These are phyloP conservation scores for Lasioglossum baleicum DNA, from an alignment of 1,140 invertebrate genomes.

Conservation along the genomic window DNA sequence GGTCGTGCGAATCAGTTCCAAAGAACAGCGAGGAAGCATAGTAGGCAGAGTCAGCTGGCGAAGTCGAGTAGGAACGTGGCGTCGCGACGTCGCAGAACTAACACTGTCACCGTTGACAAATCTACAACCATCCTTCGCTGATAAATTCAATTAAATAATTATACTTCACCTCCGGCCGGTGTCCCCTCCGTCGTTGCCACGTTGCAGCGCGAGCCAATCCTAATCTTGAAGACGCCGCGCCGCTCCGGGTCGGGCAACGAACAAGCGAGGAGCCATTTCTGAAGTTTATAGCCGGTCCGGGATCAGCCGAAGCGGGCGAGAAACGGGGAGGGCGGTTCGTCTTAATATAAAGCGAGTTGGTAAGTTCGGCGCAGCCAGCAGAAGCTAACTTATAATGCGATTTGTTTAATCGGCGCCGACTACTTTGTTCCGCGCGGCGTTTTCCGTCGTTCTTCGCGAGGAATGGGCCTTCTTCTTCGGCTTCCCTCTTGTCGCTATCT, in stretches of 20 bases:
- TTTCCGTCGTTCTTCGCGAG: conserved; percentile 55
- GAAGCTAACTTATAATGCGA: conserved; percentile 80
- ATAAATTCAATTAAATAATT: conserved; percentile 80
- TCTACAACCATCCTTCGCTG: conserved; percentile 62
- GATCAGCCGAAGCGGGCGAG: conserved; percentile 63
- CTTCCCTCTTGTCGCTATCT: conserved; percentile 10
- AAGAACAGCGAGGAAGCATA: too few species aligned
- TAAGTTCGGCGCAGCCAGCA: conserved; percentile 74
- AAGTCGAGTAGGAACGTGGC: not conserved
- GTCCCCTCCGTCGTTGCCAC: not conserved
- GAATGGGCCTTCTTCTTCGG: conserved; percentile 39
- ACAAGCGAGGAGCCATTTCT: conserved; percentile 59
- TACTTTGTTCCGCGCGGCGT: conserved; percentile 71
- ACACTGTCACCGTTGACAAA: conserved; percentile 64
- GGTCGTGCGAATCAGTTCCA: too few species aligned
- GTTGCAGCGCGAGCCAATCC: conserved; percentile 31
- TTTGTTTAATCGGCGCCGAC: conserved; percentile 80
- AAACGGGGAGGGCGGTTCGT: conserved; percentile 70
- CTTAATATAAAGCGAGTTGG: conserved; percentile 78
- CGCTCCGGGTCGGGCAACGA: not conserved
- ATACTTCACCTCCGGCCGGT: conserved; percentile 47
- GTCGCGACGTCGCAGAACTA: conserved; percentile 46
- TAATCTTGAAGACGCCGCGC: conserved; percentile 17
- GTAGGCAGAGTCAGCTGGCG: too few species aligned
- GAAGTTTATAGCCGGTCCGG: conserved; percentile 76